These are phyloP conservation scores for Rhinoderma darwinii DNA, from an alignment of 2,113 vertebrate species.

Conservation along the genomic window DNA sequence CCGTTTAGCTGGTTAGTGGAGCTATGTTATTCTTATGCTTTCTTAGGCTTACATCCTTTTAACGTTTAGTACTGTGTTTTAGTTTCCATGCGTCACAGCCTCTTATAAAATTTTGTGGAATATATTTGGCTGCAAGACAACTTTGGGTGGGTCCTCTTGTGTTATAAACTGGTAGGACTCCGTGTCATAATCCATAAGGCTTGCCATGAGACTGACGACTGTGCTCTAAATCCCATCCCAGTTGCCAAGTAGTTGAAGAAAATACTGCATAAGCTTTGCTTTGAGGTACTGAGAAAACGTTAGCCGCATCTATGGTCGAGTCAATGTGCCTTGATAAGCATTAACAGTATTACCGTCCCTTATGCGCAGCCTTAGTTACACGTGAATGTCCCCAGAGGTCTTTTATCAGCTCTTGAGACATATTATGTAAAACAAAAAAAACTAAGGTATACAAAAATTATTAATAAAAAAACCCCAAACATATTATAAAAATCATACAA, in stretches of 20 bases:
- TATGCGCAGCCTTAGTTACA: too few relatives aligned
- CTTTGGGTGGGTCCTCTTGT: constrained; percentile 6
- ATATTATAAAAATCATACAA: too few relatives aligned
- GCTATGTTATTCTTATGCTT: neutral
- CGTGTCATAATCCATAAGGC: neutral
- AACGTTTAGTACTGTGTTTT: neutral
- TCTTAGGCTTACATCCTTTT: neutral
- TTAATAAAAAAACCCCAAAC: too few relatives aligned
- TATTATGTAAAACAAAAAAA: too few relatives aligned
- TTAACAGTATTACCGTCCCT: too few relatives aligned
- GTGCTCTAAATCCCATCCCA: neutral
- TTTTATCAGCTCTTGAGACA: too few relatives aligned
- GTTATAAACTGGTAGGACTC: constrained; percentile 4
- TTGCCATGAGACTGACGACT: constrained; percentile 28
- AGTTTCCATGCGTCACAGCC: neutral
- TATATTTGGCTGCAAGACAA: constrained; percentile 1
- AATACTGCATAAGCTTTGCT: neutral
- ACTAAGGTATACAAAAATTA: too few relatives aligned
- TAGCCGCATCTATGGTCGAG: too few relatives aligned
- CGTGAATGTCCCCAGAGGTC: too few relatives aligned
- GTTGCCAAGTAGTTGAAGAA: neutral
- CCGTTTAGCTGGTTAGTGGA: neutral
- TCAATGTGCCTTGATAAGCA: too few relatives aligned
- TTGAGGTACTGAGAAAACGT: neutral
- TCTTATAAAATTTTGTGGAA: constrained; percentile 4